Conservation (phyloP, 2,113 vertebrate genomes). For the Hepsetus odoe region DNA sequence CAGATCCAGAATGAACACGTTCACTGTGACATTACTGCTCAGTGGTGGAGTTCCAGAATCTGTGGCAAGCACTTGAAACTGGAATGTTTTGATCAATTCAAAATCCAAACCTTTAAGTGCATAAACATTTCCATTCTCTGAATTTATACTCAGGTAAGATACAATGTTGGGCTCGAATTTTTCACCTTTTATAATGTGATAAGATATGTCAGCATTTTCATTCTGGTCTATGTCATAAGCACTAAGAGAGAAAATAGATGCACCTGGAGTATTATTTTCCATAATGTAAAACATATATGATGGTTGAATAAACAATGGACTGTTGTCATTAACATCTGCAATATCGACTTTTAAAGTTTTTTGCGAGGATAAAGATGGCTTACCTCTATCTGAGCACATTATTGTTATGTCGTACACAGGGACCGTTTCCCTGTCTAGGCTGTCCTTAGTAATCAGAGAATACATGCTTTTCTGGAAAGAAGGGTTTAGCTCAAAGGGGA, state of each 20-base stretch:
- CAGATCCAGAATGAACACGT: constrained; percentile 60
- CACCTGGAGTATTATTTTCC: constrained; percentile 68
- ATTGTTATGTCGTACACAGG: constrained; percentile 72
- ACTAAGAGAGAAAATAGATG: constrained; percentile 57
- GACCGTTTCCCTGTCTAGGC: constrained; percentile 62
- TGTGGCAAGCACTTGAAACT: constrained; percentile 54
- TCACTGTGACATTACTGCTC: constrained; percentile 60
- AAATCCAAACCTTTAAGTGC: constrained; percentile 61
- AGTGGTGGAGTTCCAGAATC: constrained; percentile 61
- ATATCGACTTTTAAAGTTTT: constrained; percentile 32
- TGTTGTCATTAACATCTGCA: constrained; percentile 66
- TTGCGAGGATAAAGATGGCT: constrained; percentile 38
- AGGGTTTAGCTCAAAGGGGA: constrained; percentile 71
- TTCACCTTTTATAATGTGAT: constrained; percentile 56
- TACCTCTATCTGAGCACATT: constrained; percentile 54
- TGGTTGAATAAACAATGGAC: constrained; percentile 54
- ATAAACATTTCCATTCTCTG: constrained; percentile 48
- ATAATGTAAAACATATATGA: constrained; percentile 65
- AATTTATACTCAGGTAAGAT: constrained; percentile 64
- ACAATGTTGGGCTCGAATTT: constrained; percentile 11
- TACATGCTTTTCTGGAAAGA: constrained; percentile 69
- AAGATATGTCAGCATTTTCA: constrained; percentile 66
- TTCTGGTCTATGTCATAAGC: constrained; percentile 66
- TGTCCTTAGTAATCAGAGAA: constrained; percentile 64
- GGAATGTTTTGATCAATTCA: constrained; percentile 50